Evolutionary conservation across 2,888 invertebrate genomes (phyloP), one percentile per base, ranked within the genome.

Genomic region (Ophraella communa): DNA sequence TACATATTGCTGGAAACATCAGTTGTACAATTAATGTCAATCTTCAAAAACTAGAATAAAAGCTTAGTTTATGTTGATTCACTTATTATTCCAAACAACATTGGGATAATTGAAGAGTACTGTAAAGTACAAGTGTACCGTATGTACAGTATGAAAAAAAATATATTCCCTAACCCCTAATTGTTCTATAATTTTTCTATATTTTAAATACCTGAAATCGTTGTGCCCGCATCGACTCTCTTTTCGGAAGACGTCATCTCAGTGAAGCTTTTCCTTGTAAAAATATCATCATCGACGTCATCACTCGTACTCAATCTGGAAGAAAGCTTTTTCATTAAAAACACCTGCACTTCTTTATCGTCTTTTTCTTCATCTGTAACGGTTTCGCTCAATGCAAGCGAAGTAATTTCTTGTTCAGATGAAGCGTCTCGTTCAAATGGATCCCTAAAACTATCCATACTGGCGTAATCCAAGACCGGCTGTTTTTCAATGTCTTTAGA

Each of bases 401-500:
- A 52, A 17, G 18, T 17, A 18, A 4, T 14, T 14, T 49, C 49
- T 24, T 49, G 3, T 24, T 49, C 14, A 3, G 24, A 49, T 4
- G 14, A 11, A 4, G 7, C 7, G 21, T 23, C 54, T 30, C 33
- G 21, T 0, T 51, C 51, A 14, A 4, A 35, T n/a, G 58, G 60
- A 14, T 71, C 65, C 62, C 71, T 65, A 35, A 79, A 80, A 56
- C 69, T 75, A 11, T 79, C 76, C 80, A 81, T 80, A 47, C 79
- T 77, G 8, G 77, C 80, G 49, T 80, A 79, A 70, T 82, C 78
- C 3, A 78, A 76, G 33, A 77, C 74, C 3, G 70, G 63, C 71
- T 82, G 81, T 49, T 77, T 79, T 66, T 82, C 82, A 2, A 80
- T 53, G 68, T 82, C 82, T 58, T 61, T 71, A 57, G 74, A 78